These are phyloP conservation scores for Trachelus stipa DNA, from an alignment of 2,888 invertebrate species.

Conservation along the genomic window DNA sequence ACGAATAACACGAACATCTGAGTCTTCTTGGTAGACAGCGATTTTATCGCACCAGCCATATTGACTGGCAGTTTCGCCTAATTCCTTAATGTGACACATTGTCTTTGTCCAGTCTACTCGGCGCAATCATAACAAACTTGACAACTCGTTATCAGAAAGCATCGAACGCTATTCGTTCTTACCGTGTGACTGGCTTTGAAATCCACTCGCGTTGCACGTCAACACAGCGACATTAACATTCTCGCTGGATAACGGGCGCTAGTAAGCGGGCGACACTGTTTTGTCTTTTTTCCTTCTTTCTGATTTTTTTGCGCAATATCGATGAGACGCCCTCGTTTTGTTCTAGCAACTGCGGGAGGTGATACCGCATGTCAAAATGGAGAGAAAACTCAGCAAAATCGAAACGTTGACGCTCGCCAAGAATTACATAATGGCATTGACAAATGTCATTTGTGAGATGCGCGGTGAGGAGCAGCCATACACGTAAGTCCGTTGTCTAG, in stretches of 20 bases:
- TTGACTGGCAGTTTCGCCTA: not conserved
- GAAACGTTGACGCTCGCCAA: conserved; percentile 84
- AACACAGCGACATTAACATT: not conserved
- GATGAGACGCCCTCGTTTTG: conserved; percentile 29
- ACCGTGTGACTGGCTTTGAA: not conserved
- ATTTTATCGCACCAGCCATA: not conserved
- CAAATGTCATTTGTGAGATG: conserved; percentile 84
- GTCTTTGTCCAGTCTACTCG: not conserved
- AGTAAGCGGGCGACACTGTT: not conserved
- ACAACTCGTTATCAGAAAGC: not conserved
- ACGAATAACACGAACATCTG: not conserved
- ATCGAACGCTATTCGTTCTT: not conserved
- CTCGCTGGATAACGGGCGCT: not conserved
- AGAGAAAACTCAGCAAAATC: conserved; percentile 82
- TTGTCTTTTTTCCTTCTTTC: not conserved
- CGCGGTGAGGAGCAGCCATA: conserved; percentile 78
- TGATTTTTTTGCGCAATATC: not conserved
- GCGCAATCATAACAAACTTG: not conserved
- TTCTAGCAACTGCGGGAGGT: conserved; percentile 79
- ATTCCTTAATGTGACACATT: not conserved
- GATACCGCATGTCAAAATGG: conserved; percentile 83
- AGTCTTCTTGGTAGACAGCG: not conserved
- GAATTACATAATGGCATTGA: conserved; percentile 85
- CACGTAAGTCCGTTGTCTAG: conserved; percentile 67
- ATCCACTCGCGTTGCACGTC: not conserved